Base-by-base conservation (phyloP, 2,888 invertebrate genomes). In the Tanytarsus gracilentus region DNA sequence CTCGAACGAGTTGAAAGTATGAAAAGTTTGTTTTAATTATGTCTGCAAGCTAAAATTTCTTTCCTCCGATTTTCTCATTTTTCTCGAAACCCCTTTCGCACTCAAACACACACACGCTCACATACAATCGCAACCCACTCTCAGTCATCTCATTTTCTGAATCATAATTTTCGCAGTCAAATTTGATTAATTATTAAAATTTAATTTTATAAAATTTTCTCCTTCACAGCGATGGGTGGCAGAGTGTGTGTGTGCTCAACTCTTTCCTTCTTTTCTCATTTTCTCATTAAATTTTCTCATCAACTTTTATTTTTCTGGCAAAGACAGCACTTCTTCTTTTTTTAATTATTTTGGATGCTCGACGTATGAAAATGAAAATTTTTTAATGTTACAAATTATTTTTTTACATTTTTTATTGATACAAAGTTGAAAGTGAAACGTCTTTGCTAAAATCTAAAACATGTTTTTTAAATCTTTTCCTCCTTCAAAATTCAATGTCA, bases 101-200 rank as follows among this genome's bases (percentile, higher is more conserved):
- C n/a, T 40, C 36, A 6, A 25, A n/a, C 56, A 56, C 14, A 40
- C 48, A 58, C 58, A 48, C 40, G 40, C 51, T 51, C 51, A 51
- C 39, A n/a, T 5, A 4, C 2, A 11, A n/a, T n/a, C 33, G n/a
- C 33, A 9, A 9, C 9, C 53, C 36, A 55, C 53, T 55, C 33
- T 7, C 29, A 29, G 9, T n/a, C n/a, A n/a, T n/a, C n/a, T n/a
- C n/a, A n/a, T 36, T 36, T 36, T n/a, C 36, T 36, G 58, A 58
- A 58, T 58, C 58, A 58, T 58, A 58, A 58, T 58, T 58, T 40
- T 58, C 58, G 48, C 58, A 58, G 58, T 58, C 58, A 58, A 58
- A 58, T 58, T 58, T 58, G 58, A 58, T 58, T 58, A 58, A 58
- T 58, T 58, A 58, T 58, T 58, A 58, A 58, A 58, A 58, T 58